Evolutionary conservation across 64 coral and sea anemone genomes (phyloP), one percentile per base, ranked within the genome.

Genomic region (Cladopsammia gracilis): DNA sequence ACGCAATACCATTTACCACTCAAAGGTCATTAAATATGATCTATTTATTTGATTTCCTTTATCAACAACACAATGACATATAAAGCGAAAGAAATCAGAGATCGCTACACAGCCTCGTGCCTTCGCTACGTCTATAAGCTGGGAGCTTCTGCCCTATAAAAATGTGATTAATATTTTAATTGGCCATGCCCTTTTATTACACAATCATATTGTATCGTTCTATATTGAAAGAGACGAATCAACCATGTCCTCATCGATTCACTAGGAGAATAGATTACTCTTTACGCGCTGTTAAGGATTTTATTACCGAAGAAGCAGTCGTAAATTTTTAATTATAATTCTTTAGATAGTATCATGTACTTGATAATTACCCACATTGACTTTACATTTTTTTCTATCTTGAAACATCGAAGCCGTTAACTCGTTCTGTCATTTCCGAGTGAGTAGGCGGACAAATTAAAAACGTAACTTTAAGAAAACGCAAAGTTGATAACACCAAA

Each of bases 1-100:
- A 15, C 23, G 24, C 7, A 82, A 47, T 47, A 82, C 58, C 16
- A 45, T 68, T 66, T 67, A 46, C 80, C 45, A 66, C 62, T 84
- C 61, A 84, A 50, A 67, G 80, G 60, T 67, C 80, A 84, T 67
- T 15, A 83, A 61, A 83, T 48, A 67, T 43, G 16, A 65, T 61
- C 14, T 22, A 62, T 48, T 46, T 22, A 84, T 84, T 84, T 84
- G 62, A 66, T 84, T 84, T 84, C 18, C 20, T 67, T 48, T 47
- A 25, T 84, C 34, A 68, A 67, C 44, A 23, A 84, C 4, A 24
- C 60, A 66, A 84, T 50, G 20, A 50, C 19, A 48, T 13, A 0
- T 64, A 2, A 1, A 48, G 3, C 7, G 12, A 73, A 44, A 44
- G 42, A 18, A 75, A 49, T 75, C 47, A 15, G 44, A 7, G 26